A percentile compares a stretch with the other conserved stretches of the same genome.
Conservation (phyloP, 1,140 invertebrate genomes). For the Bradysia coprophila region DNA sequence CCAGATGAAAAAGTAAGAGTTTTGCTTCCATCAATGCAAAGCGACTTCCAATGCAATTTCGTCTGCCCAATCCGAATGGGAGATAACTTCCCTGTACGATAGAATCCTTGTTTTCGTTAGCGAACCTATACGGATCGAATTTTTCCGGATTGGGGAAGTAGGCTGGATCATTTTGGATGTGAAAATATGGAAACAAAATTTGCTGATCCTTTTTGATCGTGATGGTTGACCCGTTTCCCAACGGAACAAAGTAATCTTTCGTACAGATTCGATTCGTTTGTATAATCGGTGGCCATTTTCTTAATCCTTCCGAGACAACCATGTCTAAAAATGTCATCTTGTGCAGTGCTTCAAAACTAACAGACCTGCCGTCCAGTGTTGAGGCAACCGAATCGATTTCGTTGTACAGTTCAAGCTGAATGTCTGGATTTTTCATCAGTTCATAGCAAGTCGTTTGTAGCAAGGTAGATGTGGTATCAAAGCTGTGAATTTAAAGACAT, state of each 20-base stretch:
- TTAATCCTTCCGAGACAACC: conserved; percentile 27
- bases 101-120: no score
- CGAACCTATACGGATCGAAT: conserved; percentile 34
- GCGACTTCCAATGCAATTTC: no score
- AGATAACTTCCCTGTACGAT: no score
- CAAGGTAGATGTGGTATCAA: conserved; percentile 14
- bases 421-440: conserved; percentile 13
- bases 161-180: conserved; percentile 26
- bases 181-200: conserved; percentile 24
- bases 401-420: conserved; percentile 17
- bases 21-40: no score
- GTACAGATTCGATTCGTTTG: conserved; percentile 25
- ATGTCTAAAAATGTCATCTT: conserved; percentile 24
- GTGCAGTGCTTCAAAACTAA: conserved; percentile 15
- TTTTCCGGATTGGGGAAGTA: conserved; percentile 29
- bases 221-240: conserved; percentile 7
- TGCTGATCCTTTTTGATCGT: conserved; percentile 5
- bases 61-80: no score
- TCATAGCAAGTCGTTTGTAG: conserved; percentile 12
- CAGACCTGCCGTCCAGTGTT: conserved; percentile 6
- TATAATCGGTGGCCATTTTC: conserved; percentile 31
- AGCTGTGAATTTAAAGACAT: no score
- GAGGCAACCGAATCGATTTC: conserved; percentile 13
- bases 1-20: no score
- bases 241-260: conserved; percentile 11